phyloP scores from a whole-genome alignment of 92 coral and sea anemone species.

The Diadumene lineata region DNA sequence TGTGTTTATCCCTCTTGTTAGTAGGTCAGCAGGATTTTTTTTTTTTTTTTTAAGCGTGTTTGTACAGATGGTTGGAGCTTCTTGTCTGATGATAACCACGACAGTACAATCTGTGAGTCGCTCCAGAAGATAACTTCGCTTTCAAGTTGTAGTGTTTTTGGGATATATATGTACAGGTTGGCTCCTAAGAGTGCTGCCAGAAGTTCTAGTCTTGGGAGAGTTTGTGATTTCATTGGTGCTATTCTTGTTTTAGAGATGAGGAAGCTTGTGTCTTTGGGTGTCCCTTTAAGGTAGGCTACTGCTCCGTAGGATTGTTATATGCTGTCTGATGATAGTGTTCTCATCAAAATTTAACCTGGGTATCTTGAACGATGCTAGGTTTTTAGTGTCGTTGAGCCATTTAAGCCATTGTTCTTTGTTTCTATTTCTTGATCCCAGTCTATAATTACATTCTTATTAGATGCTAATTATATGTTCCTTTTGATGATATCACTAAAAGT shows the following conservation, averaged over 20 bases:
- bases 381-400: slow-evolving; percentile 45
- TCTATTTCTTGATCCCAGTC: slow-evolving; percentile 41
- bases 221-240: slow-evolving; percentile 39
- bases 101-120: slow-evolving; percentile 49
- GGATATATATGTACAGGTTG: too few relatives aligned
- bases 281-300: slow-evolving; percentile 47
- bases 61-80: slow-evolving; percentile 46
- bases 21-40: slow-evolving; percentile 40
- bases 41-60: slow-evolving; percentile 44
- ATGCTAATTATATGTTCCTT: too few relatives aligned
- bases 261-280: slow-evolving; percentile 10
- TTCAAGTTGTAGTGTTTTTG: slow-evolving; percentile 9
- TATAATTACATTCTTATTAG: too few relatives aligned
- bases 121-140: slow-evolving; percentile 36
- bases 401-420: slow-evolving; percentile 51
- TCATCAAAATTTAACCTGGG: slow-evolving; percentile 41
- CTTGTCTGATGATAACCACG: slow-evolving; percentile 42
- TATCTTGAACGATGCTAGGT: slow-evolving; percentile 34
- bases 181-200: slow-evolving; percentile 36
- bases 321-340: slow-evolving; percentile 27
- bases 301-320: slow-evolving; percentile 52
- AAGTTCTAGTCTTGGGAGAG: slow-evolving; percentile 46
- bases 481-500: too few relatives aligned
- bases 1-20: slow-evolving; percentile 35
- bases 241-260: slow-evolving; percentile 38